Percentiles rank a stretch among this genome's conserved stretches.
These are phyloP conservation scores for Microcebus jonahi DNA, from an alignment of 2,113 vertebrate genomes.

Conservation along the genomic window DNA sequence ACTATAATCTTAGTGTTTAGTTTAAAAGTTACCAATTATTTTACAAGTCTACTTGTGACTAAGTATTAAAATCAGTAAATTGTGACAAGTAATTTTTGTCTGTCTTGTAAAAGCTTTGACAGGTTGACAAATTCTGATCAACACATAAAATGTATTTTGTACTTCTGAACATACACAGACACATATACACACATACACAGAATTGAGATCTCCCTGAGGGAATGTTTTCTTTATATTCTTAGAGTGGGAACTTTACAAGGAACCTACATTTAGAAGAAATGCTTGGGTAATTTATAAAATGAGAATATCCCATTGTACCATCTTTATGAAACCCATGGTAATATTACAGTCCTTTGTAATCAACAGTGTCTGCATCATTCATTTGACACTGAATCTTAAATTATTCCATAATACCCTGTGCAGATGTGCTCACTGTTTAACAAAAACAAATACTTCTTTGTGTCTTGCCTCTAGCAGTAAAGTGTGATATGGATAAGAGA, in stretches of 20 bases:
- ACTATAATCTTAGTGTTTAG: background rate
- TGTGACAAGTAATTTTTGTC: background rate
- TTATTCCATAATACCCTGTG: background rate
- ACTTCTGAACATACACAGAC: background rate
- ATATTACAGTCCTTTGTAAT: background rate
- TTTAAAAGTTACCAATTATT: constrained; percentile 1
- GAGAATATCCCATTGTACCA: background rate
- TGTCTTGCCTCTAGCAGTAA: background rate
- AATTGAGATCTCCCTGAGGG: background rate
- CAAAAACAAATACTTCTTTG: background rate
- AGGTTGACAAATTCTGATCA: background rate
- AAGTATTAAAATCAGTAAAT: background rate
- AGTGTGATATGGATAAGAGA: background rate
- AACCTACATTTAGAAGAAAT: background rate
- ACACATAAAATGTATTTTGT: background rate
- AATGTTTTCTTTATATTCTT: constrained; percentile 16
- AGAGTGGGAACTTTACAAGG: background rate
- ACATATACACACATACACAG: background rate
- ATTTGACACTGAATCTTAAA: background rate
- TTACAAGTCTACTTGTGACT: background rate
- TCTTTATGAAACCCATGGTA: background rate
- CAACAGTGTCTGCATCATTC: background rate
- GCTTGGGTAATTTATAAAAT: background rate
- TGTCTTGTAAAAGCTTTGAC: background rate
- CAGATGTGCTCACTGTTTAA: background rate